phyloP scores from a whole-genome alignment of 1,140 invertebrate species.

The Drosophila azteca region DNA sequence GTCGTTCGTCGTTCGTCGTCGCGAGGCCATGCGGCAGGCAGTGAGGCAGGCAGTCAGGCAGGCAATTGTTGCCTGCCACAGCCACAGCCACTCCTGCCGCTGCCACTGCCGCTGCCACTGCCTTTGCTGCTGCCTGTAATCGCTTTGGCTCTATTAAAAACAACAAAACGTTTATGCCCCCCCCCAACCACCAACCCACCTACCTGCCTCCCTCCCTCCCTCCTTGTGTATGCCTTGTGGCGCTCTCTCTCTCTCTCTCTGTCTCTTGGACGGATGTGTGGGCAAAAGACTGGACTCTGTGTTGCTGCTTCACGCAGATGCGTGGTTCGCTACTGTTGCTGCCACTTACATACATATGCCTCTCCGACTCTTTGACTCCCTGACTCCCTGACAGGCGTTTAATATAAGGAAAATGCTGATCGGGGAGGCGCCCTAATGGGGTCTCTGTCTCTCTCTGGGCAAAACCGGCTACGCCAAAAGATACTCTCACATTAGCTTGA shows the following conservation, averaged over 20 bases:
- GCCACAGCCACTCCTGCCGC: not conserved
- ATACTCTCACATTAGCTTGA: slow-evolving; percentile 71
- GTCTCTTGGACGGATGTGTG: slow-evolving; percentile 57
- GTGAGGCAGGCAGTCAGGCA: slow-evolving; percentile 28
- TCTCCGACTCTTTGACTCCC: slow-evolving; percentile 12
- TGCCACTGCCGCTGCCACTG: slow-evolving; percentile 18
- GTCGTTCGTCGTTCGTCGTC: slow-evolving; percentile 62
- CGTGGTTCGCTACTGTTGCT: slow-evolving; percentile 31
- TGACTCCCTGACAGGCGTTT: slow-evolving; percentile 65
- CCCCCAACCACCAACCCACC: slow-evolving; percentile 2
- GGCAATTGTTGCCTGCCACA: slow-evolving; percentile 45
- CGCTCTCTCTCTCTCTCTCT: slow-evolving; percentile 31
- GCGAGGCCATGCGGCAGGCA: slow-evolving; percentile 40
- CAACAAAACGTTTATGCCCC: slow-evolving; percentile 77
- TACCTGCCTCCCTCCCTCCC: not conserved
- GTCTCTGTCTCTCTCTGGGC: not conserved
- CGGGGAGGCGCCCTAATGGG: slow-evolving; percentile 53
- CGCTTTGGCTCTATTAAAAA: slow-evolving; percentile 77
- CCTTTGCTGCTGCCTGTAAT: slow-evolving; percentile 56
- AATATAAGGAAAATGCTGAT: slow-evolving; percentile 61
- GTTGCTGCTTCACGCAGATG: slow-evolving; percentile 44
- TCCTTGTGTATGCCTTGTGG: slow-evolving; percentile 53
- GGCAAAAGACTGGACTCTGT: slow-evolving; percentile 52
- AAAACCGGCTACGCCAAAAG: slow-evolving; percentile 33
- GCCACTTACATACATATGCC: slow-evolving; percentile 63